Base-by-base conservation (phyloP, 2,797 vertebrate species). In the Poeciliopsis paucimaculata region DNA sequence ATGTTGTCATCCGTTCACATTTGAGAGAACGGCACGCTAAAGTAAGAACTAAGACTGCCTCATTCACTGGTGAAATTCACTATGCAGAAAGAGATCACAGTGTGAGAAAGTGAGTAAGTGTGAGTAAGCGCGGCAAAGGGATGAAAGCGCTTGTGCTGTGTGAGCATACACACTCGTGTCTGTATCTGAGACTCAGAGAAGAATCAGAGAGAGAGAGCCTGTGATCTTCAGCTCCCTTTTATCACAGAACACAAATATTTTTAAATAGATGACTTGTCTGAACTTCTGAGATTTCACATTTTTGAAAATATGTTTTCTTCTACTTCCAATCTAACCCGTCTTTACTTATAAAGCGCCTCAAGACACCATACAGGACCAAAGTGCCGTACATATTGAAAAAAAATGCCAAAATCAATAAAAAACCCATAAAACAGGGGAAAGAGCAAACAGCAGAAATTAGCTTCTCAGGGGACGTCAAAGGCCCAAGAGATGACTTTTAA, bases 41-140 rank as follows among this genome's bases (percentile, higher is more conserved):
- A 84, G 81, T 79, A 77, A 77, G 82, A 90, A 87, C 91, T 89
- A 90, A 84, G 74, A 91, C 77, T 5, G 77, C 66, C 70, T 53
- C 74, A 79, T 80, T 88, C 79, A 81, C 86, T 85, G 77, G 77
- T 78, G 74, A 86, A 71, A 83, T 39, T 77, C 79, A 51, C 66
- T 39, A 16, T 81, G 77, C 47, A 77, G 75, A 77, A 83, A 78
- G 41, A 16, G 72, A 80, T 74, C 45, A 60, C 72, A 70, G 5
- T 60, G 5, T 15, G 13, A 46, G 45, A 46, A 15, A 46, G 45
- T 51, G 49, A 51, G 49, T 51, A 1, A 26, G 26, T 57, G 10
- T 57, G 20, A 76, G 75, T 13, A 34, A 73, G 71, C 60, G 73
- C 39, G 31, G 73, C 16, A 20, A 45, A 78, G 39, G 81, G 84